phyloP scores from a whole-genome alignment of 35 echinoderm and acorn worm genomes.

The Hemicentrotus pulcherrimus region DNA sequence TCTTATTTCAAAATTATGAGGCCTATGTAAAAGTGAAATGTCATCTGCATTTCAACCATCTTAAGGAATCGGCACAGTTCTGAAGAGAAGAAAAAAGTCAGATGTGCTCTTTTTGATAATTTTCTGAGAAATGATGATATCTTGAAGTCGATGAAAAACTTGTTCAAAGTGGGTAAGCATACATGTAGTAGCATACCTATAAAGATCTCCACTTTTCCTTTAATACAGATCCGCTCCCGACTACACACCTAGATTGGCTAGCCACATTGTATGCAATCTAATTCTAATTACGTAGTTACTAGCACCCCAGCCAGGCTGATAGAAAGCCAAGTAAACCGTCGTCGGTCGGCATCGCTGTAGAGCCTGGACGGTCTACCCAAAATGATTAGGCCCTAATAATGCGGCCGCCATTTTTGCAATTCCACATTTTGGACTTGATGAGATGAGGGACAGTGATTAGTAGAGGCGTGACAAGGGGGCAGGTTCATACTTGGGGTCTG shows the following conservation, averaged over 20 bases:
- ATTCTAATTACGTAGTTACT: conserved; percentile 10
- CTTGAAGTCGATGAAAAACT: no score
- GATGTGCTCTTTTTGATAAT: no score
- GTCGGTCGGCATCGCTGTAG: background rate
- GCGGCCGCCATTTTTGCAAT: conserved; percentile 27
- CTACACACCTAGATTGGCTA: conserved; percentile 1
- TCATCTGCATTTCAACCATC: no score
- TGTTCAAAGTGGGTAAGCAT: no score
- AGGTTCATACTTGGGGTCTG: background rate
- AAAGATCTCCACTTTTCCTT: no score
- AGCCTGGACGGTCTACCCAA: background rate
- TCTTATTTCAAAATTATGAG: no score
- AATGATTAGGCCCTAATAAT: conserved; percentile 33
- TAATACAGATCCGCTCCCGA: no score
- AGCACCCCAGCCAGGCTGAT: background rate
- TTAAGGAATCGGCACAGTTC: no score
- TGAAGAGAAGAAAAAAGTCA: no score
- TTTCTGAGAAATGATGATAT: no score
- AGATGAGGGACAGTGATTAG: background rate
- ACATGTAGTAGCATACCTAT: no score
- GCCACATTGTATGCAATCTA: conserved; percentile 28
- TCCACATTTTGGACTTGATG: background rate
- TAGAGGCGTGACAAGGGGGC: background rate
- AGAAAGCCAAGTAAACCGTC: background rate
- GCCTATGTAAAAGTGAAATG: no score